Evolutionary conservation across 64 coral and sea anemone species (phyloP), one percentile per base, ranked within the genome.

Genomic region (Montipora capricornis): DNA sequence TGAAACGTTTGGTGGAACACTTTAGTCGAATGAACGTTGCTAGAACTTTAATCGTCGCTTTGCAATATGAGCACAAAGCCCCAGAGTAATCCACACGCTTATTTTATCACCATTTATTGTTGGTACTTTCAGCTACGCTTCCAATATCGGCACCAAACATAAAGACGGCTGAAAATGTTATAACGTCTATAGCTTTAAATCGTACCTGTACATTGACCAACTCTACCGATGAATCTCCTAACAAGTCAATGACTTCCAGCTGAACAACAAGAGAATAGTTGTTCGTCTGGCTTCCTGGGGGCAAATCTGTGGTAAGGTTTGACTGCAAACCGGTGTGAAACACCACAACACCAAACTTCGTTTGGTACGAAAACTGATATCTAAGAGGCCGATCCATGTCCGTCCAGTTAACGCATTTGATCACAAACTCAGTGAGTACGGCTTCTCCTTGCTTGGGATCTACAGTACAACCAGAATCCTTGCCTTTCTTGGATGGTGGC

Each of bases 281-380:
- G 44, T 79, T 64, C 8, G 26, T 17, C 13, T 85, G 68, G 14
- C 89, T 44, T 44, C 95, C 95, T 14, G 91, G 62, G 5, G 95
- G 95, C 49, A 97, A 80, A 47, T 89, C 83, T 0, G 87, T 94
- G 20, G 70, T 85, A 1, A 91, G 81, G 17, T 80, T 89, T 15
- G 51, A 29, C 14, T 19, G 79, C 2, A 20, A 53, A 9, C 91
- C 82, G 52, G 79, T 92, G 71, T 97, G 87, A 70, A 97, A 89
- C 44, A 92, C 83, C 6, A 97, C 89, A 44, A 94, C 64, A 8
- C 95, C 95, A 52, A 84, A 81, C 12, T 68, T 49, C 10, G 95
- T 94, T 85, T 85, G 45, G 47, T 85, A 70, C 1, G 82, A 68
- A 71, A 97, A 97, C 58, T 97, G 89, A 52, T 92, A 97, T 13